Base-by-base conservation (phyloP, 1,140 invertebrate species). In the Sitodiplosis mosellana region DNA sequence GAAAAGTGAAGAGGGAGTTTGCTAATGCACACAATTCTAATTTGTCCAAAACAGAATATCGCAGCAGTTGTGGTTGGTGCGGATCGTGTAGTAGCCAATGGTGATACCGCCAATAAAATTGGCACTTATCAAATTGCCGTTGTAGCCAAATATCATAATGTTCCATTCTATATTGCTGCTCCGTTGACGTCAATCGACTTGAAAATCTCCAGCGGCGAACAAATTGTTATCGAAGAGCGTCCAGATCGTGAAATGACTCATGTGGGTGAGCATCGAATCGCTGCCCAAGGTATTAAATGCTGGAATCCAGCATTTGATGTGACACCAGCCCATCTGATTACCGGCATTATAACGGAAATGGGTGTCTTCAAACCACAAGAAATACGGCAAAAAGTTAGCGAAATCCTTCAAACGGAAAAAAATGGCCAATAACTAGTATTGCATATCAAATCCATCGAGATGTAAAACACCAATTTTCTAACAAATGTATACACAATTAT, bases 271-370 rank as follows among this genome's bases (percentile, higher is more conserved):
- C 70, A 78, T 49, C 71, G 75, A 57, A 85, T 96, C 54, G 89
- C 90, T 36, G 87, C 92, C 19, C 70, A 78, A 59, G 87, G 83
- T 81, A 90, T 96, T 49, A 70, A 76, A 43, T 94, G 88, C 60
- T 99, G 93, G 93, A 99, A 99, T 75, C 95, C 95, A 40, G 86
- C 92, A 1, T 99, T 99, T 69, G 95, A 99, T 70, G 81, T 99
- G 2, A 99, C 95, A n/a, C 93, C 94, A 17, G 86, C 87, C 4
- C 66, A 76, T 19, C 72, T 99, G 1, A 97, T 99, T 46, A 87
- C 87, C 18, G 89, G 86, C 10, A 93, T 98, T 51, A 85, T 99
- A 14, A 99, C 94, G 12, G 93, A 99, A 68, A 76, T 78, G 55
- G 93, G 93, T 15, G 81, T 92, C 5, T 92, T 81, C 56, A 61